Percentiles rank a stretch among this genome's conserved stretches.
Conservation (phyloP, 2,113 vertebrate species). For the Mus pahari region DNA sequence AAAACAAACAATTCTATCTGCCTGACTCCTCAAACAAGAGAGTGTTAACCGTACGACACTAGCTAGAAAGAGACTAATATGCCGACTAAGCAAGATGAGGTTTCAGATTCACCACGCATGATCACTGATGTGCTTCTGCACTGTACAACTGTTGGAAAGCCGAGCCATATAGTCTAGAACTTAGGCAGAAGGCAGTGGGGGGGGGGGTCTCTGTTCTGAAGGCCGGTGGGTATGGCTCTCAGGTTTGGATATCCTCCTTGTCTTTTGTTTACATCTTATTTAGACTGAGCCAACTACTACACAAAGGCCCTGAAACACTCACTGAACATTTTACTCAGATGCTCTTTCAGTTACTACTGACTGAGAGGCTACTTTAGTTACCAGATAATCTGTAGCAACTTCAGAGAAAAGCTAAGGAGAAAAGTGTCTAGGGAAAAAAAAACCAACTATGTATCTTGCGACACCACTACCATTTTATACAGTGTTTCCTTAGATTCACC, state of each 20-base stretch:
- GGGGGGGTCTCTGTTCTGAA: not conserved
- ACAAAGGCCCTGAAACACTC: not conserved
- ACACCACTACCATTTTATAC: not conserved
- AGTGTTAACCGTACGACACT: constrained; percentile 42
- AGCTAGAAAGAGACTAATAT: constrained; percentile 12
- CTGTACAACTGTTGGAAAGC: not conserved
- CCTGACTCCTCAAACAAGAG: constrained; percentile 40
- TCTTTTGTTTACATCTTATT: not conserved
- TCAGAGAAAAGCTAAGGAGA: constrained; percentile 21
- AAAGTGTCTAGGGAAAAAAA: constrained; percentile 14
- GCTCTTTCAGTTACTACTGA: not conserved
- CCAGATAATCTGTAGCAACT: not conserved
- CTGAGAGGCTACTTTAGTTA: not conserved
- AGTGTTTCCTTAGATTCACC: not conserved
- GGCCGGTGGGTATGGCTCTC: not conserved
- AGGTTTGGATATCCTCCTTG: not conserved
- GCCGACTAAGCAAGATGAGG: constrained; percentile 4
- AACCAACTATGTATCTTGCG: not conserved
- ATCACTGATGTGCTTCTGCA: not conserved
- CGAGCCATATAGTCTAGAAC: not conserved
- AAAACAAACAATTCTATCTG: constrained; percentile 18
- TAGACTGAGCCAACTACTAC: not conserved
- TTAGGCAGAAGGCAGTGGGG: not conserved
- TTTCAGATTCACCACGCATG: not conserved
- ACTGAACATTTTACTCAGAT: constrained; percentile 1